Percentiles rank a stretch among this genome's conserved stretches.
phyloP scores from a whole-genome alignment of 2,888 invertebrate genomes.

The Hartigia nigra region DNA sequence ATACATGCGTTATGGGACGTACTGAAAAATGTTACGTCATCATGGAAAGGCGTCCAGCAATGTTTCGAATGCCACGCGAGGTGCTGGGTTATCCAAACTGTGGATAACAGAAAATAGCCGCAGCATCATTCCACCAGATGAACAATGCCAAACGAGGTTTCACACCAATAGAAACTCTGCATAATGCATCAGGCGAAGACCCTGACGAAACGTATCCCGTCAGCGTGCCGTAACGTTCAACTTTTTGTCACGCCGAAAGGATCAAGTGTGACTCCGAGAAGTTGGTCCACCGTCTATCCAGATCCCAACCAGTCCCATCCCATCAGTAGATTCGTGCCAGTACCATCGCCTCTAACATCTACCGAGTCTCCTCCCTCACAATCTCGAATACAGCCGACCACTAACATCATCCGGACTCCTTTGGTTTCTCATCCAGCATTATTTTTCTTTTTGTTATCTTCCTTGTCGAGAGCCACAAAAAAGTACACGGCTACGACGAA shows the following conservation, averaged over 20 bases:
- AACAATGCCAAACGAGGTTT: background rate
- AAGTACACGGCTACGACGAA: background rate
- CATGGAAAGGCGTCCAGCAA: background rate
- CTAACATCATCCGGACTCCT: background rate
- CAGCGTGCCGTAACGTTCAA: conserved; percentile 16
- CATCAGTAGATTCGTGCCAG: background rate
- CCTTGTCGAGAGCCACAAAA: background rate
- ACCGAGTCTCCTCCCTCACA: background rate
- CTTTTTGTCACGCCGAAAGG: conserved; percentile 12
- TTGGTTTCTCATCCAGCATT: background rate
- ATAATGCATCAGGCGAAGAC: conserved; percentile 22
- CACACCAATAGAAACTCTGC: conserved; percentile 10
- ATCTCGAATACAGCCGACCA: background rate
- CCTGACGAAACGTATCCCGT: conserved; percentile 10
- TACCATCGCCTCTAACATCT: background rate
- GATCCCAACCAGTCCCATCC: background rate
- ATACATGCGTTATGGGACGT: background rate
- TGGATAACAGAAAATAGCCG: background rate
- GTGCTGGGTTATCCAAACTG: background rate
- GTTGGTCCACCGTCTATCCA: background rate
- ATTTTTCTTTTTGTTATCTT: background rate
- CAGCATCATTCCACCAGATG: background rate
- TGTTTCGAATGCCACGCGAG: background rate
- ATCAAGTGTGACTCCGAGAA: conserved; percentile 1
- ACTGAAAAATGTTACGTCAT: background rate